These are phyloP conservation scores for Nansenia antarctica DNA, from an alignment of 2,113 vertebrate species.

Conservation along the genomic window DNA sequence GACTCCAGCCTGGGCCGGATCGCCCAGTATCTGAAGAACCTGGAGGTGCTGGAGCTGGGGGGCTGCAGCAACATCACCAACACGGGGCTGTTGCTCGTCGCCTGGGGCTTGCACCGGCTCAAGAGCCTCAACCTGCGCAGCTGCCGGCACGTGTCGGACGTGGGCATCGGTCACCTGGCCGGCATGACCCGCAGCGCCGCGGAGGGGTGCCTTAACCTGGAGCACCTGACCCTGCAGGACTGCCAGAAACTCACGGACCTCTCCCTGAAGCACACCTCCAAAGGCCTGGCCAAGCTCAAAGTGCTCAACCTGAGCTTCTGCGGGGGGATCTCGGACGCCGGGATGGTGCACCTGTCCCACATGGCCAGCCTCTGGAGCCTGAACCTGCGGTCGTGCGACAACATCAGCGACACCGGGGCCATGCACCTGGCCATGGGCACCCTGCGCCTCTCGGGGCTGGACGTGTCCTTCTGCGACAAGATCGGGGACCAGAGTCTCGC, in stretches of 20 bases:
- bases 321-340: slow-evolving; percentile 94
- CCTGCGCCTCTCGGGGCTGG: slow-evolving; percentile 90
- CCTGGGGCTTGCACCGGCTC: slow-evolving; percentile 96
- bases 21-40: slow-evolving; percentile 95
- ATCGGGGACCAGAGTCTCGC: slow-evolving; percentile 97
- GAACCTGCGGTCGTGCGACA: slow-evolving; percentile 96
- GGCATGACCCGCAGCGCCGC: slow-evolving; percentile 97
- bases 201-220: slow-evolving; percentile 92
- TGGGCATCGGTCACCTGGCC: slow-evolving; percentile 96
- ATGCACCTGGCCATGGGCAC: slow-evolving; percentile 98
- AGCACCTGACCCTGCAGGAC: slow-evolving; percentile 97
- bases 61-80: slow-evolving; percentile 99
- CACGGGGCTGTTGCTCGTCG: slow-evolving; percentile 92
- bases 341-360: slow-evolving; percentile 96
- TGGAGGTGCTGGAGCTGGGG: slow-evolving; percentile 95
- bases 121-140: slow-evolving; percentile 97
- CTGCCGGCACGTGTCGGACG: slow-evolving; percentile 96
- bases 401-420: slow-evolving; percentile 97
- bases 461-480: slow-evolving; percentile 98
- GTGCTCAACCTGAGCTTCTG: slow-evolving; percentile 98
- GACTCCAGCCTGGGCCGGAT: slow-evolving; percentile 98
- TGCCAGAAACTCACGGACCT: slow-evolving; percentile 98
- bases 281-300: slow-evolving; percentile 88
- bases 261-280: slow-evolving; percentile 94
- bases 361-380: slow-evolving; percentile 95